Conservation (phyloP, 2,113 vertebrate genomes). For the Mustelus asterias region DNA sequence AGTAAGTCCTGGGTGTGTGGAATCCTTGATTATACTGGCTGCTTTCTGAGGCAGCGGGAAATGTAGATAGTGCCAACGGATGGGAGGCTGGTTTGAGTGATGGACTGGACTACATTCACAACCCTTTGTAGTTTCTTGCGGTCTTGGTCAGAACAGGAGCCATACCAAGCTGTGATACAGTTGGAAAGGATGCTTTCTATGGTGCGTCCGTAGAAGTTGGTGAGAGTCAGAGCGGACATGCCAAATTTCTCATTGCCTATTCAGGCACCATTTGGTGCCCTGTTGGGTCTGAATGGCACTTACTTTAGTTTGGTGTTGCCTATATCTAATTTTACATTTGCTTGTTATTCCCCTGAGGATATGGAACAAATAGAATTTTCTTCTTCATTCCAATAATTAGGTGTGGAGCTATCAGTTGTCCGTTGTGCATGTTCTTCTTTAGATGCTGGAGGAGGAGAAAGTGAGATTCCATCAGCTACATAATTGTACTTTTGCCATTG, state of each 20-base stretch:
- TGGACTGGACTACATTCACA: too few species aligned
- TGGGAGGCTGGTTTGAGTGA: too few species aligned
- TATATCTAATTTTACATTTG: not conserved
- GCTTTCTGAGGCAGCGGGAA: too few species aligned
- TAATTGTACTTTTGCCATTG: not conserved
- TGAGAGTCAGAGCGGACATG: too few species aligned
- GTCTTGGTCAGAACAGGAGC: too few species aligned
- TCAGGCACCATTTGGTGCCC: not conserved
- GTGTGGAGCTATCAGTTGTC: not conserved
- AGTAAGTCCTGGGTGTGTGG: too few species aligned
- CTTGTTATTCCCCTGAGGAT: not conserved
- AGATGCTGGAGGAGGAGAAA: not conserved
- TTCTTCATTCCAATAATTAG: not conserved
- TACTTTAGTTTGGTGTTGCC: not conserved
- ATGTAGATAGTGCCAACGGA: too few species aligned
- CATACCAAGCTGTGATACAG: too few species aligned
- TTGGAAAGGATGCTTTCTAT: too few species aligned
- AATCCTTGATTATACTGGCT: too few species aligned
- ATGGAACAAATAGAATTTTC: not conserved
- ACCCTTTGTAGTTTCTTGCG: too few species aligned
- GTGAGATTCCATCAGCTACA: not conserved
- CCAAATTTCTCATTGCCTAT: not conserved
- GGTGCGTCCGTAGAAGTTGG: too few species aligned
- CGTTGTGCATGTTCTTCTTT: not conserved
- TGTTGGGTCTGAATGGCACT: not conserved